Conservation (phyloP, 2,797 vertebrate species). For the Sebastes oblongus region DNA sequence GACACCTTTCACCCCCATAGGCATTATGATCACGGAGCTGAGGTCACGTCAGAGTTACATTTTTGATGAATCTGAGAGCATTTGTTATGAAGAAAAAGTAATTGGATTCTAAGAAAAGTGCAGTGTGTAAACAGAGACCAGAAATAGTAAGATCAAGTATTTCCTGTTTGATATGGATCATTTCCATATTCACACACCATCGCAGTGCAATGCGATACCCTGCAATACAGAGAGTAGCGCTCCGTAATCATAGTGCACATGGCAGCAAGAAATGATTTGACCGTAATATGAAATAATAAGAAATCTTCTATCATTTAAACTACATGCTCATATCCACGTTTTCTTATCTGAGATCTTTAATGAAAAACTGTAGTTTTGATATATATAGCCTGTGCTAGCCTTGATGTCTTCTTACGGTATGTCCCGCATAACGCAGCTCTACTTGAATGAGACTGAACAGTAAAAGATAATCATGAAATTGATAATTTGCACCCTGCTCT, state of each 20-base stretch:
- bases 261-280: constrained; percentile 18
- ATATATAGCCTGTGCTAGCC: background rate
- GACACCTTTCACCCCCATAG: constrained; percentile 54
- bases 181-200: background rate
- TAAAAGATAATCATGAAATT: constrained; percentile 2
- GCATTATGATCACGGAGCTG: constrained; percentile 14
- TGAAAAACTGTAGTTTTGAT: constrained; percentile 9
- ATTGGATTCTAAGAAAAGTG: background rate
- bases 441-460: background rate
- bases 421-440: background rate
- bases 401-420: background rate
- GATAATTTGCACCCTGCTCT: background rate
- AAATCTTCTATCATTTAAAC: background rate
- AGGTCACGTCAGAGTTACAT: background rate
- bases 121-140: background rate
- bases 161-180: background rate
- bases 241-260: background rate
- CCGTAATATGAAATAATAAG: background rate
- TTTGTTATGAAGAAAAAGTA: background rate
- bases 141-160: background rate
- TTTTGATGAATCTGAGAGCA: background rate
- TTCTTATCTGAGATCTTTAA: constrained; percentile 19
- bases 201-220: background rate
- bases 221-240: background rate
- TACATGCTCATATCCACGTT: background rate